Percentiles rank a stretch among this genome's conserved stretches.
Evolutionary conservation across 2,797 vertebrate genomes (phyloP).

Genomic region (Sebastes vulpes): DNA sequence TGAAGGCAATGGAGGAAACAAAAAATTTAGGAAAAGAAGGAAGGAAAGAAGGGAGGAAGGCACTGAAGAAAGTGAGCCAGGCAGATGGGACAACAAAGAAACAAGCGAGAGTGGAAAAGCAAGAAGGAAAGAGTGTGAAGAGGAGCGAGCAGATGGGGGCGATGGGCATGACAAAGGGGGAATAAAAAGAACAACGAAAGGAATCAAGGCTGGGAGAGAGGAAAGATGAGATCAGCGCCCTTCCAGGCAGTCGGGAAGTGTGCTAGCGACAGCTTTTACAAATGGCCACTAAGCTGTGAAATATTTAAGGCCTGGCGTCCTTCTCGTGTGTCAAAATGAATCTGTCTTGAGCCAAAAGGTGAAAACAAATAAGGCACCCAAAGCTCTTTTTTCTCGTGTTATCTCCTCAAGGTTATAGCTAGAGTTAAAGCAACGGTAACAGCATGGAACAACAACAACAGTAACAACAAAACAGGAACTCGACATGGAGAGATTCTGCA

Average conservation of each 20-base stretch:
- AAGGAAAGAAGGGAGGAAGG: not conserved
- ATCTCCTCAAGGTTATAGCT: constrained; percentile 29
- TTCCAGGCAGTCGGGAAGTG: constrained; percentile 20
- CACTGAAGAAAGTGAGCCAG: not conserved
- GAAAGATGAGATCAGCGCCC: constrained; percentile 6
- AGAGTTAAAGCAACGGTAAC: not conserved
- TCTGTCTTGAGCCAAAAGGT: constrained; percentile 49
- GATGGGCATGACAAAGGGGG: not conserved
- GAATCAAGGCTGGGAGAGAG: not conserved
- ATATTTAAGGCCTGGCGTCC: constrained; percentile 62
- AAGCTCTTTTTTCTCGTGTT: constrained; percentile 19
- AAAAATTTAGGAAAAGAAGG: not conserved
- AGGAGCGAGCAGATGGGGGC: not conserved
- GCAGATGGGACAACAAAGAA: constrained; percentile 21
- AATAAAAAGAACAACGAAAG: not conserved
- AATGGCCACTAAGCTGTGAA: constrained; percentile 66
- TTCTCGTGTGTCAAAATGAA: constrained; percentile 57
- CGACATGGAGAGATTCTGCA: constrained; percentile 11
- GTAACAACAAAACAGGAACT: not conserved
- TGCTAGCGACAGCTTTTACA: constrained; percentile 49
- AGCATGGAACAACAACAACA: not conserved
- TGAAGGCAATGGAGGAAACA: not conserved
- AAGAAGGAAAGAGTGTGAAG: not conserved
- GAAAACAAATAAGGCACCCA: constrained; percentile 54
- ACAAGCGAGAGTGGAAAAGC: not conserved